phyloP scores from a whole-genome alignment of 2,888 invertebrate species.

The Nephrotoma appendiculata region DNA sequence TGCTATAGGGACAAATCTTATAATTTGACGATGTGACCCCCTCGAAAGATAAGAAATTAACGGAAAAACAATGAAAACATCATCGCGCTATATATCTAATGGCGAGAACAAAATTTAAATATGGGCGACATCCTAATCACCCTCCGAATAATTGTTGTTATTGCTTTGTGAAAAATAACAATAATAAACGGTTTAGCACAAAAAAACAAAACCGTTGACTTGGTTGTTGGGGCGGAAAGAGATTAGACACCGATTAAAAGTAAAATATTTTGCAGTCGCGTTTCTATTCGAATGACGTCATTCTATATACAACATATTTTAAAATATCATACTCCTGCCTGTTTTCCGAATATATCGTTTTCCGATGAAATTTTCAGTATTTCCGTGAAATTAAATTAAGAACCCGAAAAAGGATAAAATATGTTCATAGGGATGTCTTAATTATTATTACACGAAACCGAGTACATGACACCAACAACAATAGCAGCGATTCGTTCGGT shows the following conservation, averaged over 20 bases:
- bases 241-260: not conserved
- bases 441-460: not conserved
- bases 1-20: not conserved
- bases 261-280: not conserved
- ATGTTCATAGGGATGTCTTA: not conserved
- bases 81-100: no score
- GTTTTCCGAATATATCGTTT: not conserved
- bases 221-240: not conserved
- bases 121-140: not conserved
- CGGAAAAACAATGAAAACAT: not conserved
- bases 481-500: not conserved
- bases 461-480: not conserved
- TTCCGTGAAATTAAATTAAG: not conserved
- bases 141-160: not conserved
- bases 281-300: no score
- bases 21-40: not conserved
- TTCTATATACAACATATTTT: no score
- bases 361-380: not conserved
- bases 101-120: not conserved
- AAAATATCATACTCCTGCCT: no score
- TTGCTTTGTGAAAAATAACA: not conserved
- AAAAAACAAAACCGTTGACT: no score
- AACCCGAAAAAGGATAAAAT: not conserved
- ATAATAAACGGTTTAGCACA: no score
- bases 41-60: not conserved